Evolutionary conservation across 1,140 invertebrate genomes (phyloP), one percentile per base, ranked within the genome.

Genomic region (Heterodera schachtii): DNA sequence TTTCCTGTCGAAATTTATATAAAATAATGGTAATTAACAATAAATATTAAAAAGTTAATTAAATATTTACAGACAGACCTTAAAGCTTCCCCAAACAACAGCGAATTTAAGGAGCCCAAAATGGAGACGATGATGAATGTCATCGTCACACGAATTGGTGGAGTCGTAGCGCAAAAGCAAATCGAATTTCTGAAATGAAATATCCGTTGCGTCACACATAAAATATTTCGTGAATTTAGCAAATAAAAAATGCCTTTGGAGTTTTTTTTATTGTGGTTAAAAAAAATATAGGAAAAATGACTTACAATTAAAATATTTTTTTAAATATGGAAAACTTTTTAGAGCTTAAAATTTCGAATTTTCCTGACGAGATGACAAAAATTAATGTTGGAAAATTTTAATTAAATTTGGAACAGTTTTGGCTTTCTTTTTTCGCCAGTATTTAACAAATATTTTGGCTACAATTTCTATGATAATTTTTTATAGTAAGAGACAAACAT

Each of bases 141-240:
- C 77, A 13, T 78, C 77, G 16, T 69, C 70, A 16, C 41, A 4
- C 21, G 46, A 13, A 41, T 49, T 5, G 31, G 77, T 16, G 47
- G 57, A 67, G 49, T 70, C 64, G 46, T 78, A 78, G 21, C 77
- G 77, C 19, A 78, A 9, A 41, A 78, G 44, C 13, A 78, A 69
- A 78, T 64, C 44, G 9, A 78, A 78, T 69, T 78, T 78, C 77
- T 78, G 64, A 3, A 3, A 31, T 31, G 31, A 31, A 31, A 31
- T 31, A 31, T 31, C 31, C 31, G 31, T 31, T 31, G 31, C 31
- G 31, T 31, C 31, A 31, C 31, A 31, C 31, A 31, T 31, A 31
- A 31, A 31, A 31, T 31, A 31, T 31, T 31, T 31, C 31, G 31
- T 31, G 31, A 31, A 31, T 31, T 31, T 31, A 31, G 31, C 31